Conservation (phyloP, 2,797 vertebrate species). For the Poecilia wingei region DNA sequence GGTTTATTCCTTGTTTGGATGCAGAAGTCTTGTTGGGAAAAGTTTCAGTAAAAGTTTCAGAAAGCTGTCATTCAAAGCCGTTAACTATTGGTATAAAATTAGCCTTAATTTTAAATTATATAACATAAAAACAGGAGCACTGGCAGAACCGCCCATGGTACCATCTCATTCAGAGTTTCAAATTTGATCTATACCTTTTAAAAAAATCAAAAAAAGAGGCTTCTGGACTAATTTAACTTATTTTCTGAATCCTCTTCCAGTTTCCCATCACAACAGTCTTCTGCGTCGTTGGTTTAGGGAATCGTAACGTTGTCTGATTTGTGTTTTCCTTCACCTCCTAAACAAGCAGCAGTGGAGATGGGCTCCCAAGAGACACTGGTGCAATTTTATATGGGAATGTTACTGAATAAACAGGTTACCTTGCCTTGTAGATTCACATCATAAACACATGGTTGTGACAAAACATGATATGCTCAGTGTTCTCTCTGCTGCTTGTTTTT, state of each 20-base stretch:
- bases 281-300: conserved; percentile 4
- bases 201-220: conserved; percentile 54
- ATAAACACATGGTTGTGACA: neutral
- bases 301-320: conserved; percentile 16
- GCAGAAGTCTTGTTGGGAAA: conserved; percentile 7
- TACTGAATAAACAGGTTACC: neutral
- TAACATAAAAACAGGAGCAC: neutral
- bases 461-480: neutral
- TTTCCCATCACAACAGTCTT: conserved; percentile 47
- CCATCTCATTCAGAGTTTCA: conserved; percentile 55
- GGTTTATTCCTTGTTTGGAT: neutral
- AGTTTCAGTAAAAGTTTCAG: neutral
- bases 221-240: conserved; percentile 55
- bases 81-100: conserved; percentile 12
- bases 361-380: conserved; percentile 9
- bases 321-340: conserved; percentile 5
- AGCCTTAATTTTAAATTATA: neutral
- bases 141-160: conserved; percentile 25
- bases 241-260: conserved; percentile 37
- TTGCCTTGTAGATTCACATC: neutral
- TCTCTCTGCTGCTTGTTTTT: neutral
- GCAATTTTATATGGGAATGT: conserved; percentile 17
- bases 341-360: conserved; percentile 19
- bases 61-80: conserved; percentile 13
- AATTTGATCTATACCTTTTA: conserved; percentile 60